Evolutionary conservation across 2,888 invertebrate genomes (phyloP), one percentile per base, ranked within the genome.

Genomic region (Luffia ferchaultella): DNA sequence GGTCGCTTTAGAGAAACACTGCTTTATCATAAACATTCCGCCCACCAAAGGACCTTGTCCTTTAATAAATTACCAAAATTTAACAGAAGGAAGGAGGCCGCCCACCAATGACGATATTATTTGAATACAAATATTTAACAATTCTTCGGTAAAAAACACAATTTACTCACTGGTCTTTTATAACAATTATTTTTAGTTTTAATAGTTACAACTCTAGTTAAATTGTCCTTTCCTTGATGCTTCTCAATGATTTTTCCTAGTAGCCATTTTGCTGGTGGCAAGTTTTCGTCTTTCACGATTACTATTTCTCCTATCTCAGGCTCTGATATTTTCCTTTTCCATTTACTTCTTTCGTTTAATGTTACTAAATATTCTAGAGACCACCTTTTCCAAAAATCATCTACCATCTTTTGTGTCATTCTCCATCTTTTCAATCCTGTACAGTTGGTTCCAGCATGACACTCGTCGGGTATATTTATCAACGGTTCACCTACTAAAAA

Each of bases 321-420:
- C 40, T 57, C 55, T 30, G 41, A 0, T 16, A 12, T 42, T 20
- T 52, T 58, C 42, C 9, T 2, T 19, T 20, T 42, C 42, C 42
- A 48, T 42, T 42, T 48, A 2, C 53, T 53, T 45, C 56, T 49
- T 46, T 56, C 50, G 49, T 46, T 54, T 18, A 54, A 48, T 42
- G 20, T 54, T 9, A 48, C 50, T 18, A 51, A 45, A 51, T 58
- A 60, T 44, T 60, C 59, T 47, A 56, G 50, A 16, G 53, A 57
- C 58, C 58, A 59, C 17, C 53, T 57, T 15, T 50, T 53, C 59
- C 59, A 59, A 46, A 60, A 60, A 46, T 54, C 51, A 41, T 51
- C 50, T 2, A 58, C 50, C 51, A 58, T 58, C 44, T 54, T 55
- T 55, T 59, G 58, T 9, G 41, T 51, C 2, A 58, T 41, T n/a